Conservation (phyloP, 2,113 vertebrate genomes). For the Mungos mungo region DNA sequence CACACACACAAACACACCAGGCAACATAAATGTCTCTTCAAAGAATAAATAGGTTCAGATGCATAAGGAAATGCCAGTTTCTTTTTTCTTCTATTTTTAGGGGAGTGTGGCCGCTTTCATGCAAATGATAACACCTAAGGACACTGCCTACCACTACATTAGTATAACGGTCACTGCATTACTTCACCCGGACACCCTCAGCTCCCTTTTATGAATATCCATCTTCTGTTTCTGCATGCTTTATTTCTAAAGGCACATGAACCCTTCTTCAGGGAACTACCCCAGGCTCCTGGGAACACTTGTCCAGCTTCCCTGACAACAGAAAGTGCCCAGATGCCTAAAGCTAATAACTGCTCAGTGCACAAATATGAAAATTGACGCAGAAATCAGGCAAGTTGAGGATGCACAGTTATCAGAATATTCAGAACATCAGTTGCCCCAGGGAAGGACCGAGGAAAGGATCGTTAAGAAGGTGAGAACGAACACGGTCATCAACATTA, state of each 20-base stretch:
- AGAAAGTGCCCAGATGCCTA: neutral
- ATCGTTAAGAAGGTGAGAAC: neutral
- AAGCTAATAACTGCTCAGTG: neutral
- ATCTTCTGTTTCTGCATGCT: neutral
- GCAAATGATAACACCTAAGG: slow-evolving; percentile 57
- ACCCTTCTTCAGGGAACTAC: neutral
- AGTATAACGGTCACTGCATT: too few relatives aligned
- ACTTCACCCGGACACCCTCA: neutral
- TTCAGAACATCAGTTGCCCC: neutral
- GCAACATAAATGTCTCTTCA: slow-evolving; percentile 72
- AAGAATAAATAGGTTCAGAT: slow-evolving; percentile 59
- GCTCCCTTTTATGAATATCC: neutral
- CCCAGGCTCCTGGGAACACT: neutral
- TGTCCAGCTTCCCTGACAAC: neutral
- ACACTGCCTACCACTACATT: neutral
- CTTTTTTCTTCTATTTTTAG: slow-evolving; percentile 20
- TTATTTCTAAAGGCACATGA: neutral
- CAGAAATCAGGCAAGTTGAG: neutral
- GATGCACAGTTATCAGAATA: neutral
- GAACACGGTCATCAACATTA: neutral
- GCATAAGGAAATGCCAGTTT: slow-evolving; percentile 65
- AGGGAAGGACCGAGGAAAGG: neutral
- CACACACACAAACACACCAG: neutral
- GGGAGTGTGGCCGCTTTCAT: neutral
- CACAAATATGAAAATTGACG: neutral